Base-by-base conservation (phyloP, 1,140 invertebrate genomes). In the Carposina sasakii region DNA sequence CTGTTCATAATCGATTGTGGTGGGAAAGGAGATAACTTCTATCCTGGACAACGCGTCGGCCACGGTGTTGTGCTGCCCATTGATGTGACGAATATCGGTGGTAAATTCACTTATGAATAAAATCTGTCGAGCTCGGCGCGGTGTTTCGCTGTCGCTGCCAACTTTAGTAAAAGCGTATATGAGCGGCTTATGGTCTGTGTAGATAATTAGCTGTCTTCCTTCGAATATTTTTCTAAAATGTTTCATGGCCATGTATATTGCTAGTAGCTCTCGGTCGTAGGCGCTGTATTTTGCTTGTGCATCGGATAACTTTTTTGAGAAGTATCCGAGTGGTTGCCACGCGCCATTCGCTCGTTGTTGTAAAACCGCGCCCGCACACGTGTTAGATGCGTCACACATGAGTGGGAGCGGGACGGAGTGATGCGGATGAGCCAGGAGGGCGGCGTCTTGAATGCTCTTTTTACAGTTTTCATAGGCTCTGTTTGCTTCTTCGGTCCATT, bases 141-240 rank as follows among this genome's bases (percentile, higher is more conserved):
- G 31, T 3, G 31, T 36, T 3, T 39, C 45, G n/a, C n/a, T n/a
- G 3, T 3, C 16, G 12, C 15, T 19, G 5, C 9, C 12, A 13
- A 13, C 19, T 23, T 22, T 42, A 16, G 19, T 30, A 34, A 75
- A 76, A 0, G 68, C 65, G 22, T 43, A 59, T 4, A 36, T 54
- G 3, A 76, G 42, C 13, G 73, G 69, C 57, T 73, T 73, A 33
- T 78, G 71, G 40, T 76, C 67, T 0, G 72, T 78, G 39, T 36
- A 63, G 3, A 77, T 60, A 0, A 26, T 49, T 23, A 72, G 57
- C 15, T 52, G 15, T n/a, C 53, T 42, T 8, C 56, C 60, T 42
- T 67, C 64, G 6, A 65, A 3, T 30, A 65, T 36, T 36, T 57
- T 34, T 17, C 48, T 22, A 36, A 72, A 73, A 26, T 64, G 48